phyloP scores from a whole-genome alignment of 2,113 vertebrate species.

The Otus sunia region DNA sequence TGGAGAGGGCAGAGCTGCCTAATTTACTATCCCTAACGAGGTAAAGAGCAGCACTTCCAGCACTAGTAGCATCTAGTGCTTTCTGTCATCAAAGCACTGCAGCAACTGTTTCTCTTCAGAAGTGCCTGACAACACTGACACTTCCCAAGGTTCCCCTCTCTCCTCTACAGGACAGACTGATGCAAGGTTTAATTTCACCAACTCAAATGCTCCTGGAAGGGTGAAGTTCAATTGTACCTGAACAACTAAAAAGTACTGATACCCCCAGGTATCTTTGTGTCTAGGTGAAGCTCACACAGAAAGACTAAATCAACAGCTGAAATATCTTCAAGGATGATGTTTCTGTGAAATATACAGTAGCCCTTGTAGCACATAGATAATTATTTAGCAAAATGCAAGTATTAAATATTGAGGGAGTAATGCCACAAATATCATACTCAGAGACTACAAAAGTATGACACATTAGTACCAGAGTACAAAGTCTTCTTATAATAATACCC shows the following conservation, averaged over 20 bases:
- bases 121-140: neutral
- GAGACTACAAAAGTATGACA: neutral
- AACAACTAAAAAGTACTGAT: neutral
- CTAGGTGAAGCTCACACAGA: neutral
- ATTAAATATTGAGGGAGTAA: neutral
- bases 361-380: neutral
- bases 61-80: fast-evolving
- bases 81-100: neutral
- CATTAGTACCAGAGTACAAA: neutral
- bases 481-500: neutral
- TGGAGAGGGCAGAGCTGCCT: neutral
- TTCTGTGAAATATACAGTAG: neutral
- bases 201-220: neutral
- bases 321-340: neutral
- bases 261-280: neutral
- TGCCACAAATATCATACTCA: neutral
- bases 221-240: neutral
- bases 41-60: neutral
- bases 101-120: neutral
- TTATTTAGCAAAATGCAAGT: neutral
- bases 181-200: neutral
- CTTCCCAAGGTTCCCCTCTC: neutral
- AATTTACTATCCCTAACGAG: neutral
- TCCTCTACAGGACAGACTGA: neutral
- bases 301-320: neutral